Percentiles rank a stretch among this genome's conserved stretches.
These are phyloP conservation scores for Macaria notata DNA, from an alignment of 2,888 invertebrate species.

Conservation along the genomic window DNA sequence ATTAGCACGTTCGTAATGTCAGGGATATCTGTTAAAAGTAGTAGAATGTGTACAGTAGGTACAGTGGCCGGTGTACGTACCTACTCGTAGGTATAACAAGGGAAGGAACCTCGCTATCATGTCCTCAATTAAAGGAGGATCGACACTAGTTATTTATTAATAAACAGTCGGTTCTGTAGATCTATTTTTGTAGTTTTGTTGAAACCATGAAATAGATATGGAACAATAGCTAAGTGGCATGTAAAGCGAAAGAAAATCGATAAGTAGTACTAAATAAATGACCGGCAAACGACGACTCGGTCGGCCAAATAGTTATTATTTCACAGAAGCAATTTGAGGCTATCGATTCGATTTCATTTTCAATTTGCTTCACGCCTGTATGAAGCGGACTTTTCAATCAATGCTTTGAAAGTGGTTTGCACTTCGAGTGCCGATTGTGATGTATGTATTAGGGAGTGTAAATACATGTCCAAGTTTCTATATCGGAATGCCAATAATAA, in stretches of 20 bases:
- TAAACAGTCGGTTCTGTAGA: constrained; percentile 3
- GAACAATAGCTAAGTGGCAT: constrained; percentile 19
- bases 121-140: constrained; percentile 3
- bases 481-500: too few species aligned
- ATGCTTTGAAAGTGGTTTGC: constrained; percentile 8
- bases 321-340: constrained; percentile 24
- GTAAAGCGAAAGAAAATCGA: constrained; percentile 24
- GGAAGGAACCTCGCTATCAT: background rate
- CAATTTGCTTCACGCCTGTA: constrained; percentile 27
- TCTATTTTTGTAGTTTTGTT: background rate
- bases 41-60: background rate
- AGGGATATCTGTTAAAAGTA: constrained; percentile 15
- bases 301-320: constrained; percentile 26
- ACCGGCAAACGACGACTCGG: constrained; percentile 20
- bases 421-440: background rate
- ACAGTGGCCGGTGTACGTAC: too few species aligned
- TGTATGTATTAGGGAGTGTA: background rate
- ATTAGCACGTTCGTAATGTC: constrained; percentile 21
- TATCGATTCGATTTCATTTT: constrained; percentile 27
- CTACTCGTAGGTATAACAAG: too few species aligned
- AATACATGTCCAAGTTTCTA: too few species aligned
- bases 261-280: constrained; percentile 22
- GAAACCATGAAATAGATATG: constrained; percentile 17
- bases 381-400: constrained; percentile 22
- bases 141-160: constrained; percentile 14